phyloP scores from a whole-genome alignment of 2,797 vertebrate species.

The Carcharodon carcharias region DNA sequence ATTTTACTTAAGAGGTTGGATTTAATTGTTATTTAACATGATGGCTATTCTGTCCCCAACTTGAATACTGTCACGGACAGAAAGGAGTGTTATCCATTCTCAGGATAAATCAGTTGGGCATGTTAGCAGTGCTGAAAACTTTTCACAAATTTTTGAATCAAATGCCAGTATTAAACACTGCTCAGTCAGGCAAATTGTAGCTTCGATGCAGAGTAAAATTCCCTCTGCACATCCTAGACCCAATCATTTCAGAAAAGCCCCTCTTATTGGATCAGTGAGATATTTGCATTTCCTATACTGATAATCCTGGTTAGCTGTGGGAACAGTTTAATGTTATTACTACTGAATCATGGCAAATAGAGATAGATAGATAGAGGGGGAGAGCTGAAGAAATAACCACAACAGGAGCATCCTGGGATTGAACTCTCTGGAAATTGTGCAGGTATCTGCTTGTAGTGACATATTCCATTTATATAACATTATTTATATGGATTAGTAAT shows the following conservation, averaged over 20 bases:
- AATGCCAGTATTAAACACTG: neutral
- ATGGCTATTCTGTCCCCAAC: neutral
- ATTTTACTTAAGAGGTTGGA: neutral
- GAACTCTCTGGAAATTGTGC: neutral
- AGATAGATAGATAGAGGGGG: neutral
- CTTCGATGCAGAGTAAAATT: neutral
- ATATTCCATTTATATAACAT: too few relatives aligned
- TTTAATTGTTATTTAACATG: neutral
- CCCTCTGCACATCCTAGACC: neutral
- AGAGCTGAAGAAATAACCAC: neutral
- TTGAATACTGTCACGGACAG: neutral
- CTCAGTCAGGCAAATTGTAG: neutral
- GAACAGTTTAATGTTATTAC: neutral
- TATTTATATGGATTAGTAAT: too few relatives aligned
- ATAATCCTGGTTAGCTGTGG: neutral
- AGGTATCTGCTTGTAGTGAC: too few relatives aligned
- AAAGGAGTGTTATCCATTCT: neutral
- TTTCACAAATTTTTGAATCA: neutral
- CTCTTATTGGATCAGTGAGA: neutral
- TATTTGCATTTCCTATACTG: neutral
- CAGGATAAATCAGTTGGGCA: neutral
- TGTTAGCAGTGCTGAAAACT: neutral
- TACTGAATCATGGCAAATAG: neutral
- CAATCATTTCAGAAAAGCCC: neutral
- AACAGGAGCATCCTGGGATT: neutral